These are phyloP conservation scores for Drosophila rubida DNA, from an alignment of 2,888 invertebrate genomes.

Conservation along the genomic window DNA sequence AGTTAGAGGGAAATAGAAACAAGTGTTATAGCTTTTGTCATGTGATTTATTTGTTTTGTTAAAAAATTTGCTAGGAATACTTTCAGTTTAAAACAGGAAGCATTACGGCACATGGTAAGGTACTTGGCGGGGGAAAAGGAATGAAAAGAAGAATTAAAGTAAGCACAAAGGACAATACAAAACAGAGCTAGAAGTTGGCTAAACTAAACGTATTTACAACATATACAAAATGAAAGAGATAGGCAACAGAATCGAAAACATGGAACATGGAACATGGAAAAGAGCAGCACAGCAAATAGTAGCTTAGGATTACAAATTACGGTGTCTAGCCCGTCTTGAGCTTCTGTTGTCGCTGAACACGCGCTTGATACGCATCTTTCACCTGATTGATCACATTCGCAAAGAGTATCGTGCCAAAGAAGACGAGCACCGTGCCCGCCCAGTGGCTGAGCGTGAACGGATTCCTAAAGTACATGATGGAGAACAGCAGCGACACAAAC, in stretches of 20 bases:
- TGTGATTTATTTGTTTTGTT: slow-evolving; percentile 11
- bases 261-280: not conserved
- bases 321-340: slow-evolving; percentile 39
- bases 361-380: slow-evolving; percentile 53
- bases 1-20: not conserved
- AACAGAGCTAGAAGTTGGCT: not conserved
- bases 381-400: slow-evolving; percentile 89
- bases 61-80: slow-evolving; percentile 36
- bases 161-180: not conserved
- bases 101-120: slow-evolving; percentile 3
- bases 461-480: slow-evolving; percentile 96
- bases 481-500: slow-evolving; percentile 97
- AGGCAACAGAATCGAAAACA: not conserved
- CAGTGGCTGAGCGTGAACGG: slow-evolving; percentile 96
- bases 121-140: not conserved
- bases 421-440: slow-evolving; percentile 95
- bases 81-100: slow-evolving; percentile 8
- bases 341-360: slow-evolving; percentile 24
- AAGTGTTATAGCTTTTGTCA: not conserved
- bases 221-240: slow-evolving; percentile 18
- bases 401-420: slow-evolving; percentile 96
- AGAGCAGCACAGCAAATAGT: slow-evolving; percentile 31
- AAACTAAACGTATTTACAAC: slow-evolving; percentile 45
- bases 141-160: not conserved
- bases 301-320: not conserved